A percentile compares a stretch with the other conserved stretches of the same genome.
Evolutionary conservation across 2,888 invertebrate genomes (phyloP).

Genomic region (Lycophotia porphyrea): DNA sequence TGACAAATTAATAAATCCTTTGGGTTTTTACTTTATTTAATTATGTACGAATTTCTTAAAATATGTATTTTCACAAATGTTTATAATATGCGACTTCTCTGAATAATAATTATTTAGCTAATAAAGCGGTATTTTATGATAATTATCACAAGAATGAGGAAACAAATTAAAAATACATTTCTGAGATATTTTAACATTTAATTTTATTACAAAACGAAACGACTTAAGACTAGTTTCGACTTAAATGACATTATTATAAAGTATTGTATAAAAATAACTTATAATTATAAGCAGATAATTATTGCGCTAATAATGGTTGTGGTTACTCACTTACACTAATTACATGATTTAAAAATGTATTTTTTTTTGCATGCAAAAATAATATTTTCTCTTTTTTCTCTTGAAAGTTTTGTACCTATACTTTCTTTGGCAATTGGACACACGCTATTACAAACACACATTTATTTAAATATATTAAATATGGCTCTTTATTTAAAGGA

Average conservation of each 20-base stretch:
- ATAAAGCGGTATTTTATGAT: conserved; percentile 28
- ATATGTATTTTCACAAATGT: conserved; percentile 16
- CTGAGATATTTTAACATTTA: conserved; percentile 66
- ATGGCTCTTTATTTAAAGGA: conserved; percentile 76
- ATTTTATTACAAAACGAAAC: conserved; percentile 83
- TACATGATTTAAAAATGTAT: conserved; percentile 67
- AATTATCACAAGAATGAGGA: conserved; percentile 44
- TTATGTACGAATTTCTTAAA: conserved; percentile 1
- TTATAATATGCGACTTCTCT: conserved; percentile 23
- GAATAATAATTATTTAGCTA: conserved; percentile 12
- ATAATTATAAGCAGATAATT: conserved; percentile 67
- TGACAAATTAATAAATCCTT: not conserved
- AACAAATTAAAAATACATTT: conserved; percentile 59
- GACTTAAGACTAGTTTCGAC: conserved; percentile 79
- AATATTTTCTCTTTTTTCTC: conserved; percentile 70
- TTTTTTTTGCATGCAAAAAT: conserved; percentile 81
- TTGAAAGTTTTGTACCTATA: conserved; percentile 81
- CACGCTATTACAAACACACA: conserved; percentile 72
- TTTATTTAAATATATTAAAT: conserved; percentile 71
- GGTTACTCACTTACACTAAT: conserved; percentile 59
- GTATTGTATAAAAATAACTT: conserved; percentile 77
- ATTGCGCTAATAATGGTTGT: conserved; percentile 60
- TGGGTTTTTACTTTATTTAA: conserved; percentile 17
- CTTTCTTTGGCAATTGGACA: conserved; percentile 86
- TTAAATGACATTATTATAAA: conserved; percentile 77